Evolutionary conservation across 1,140 invertebrate species (phyloP).

Genomic region (Drosophila seguyi): DNA sequence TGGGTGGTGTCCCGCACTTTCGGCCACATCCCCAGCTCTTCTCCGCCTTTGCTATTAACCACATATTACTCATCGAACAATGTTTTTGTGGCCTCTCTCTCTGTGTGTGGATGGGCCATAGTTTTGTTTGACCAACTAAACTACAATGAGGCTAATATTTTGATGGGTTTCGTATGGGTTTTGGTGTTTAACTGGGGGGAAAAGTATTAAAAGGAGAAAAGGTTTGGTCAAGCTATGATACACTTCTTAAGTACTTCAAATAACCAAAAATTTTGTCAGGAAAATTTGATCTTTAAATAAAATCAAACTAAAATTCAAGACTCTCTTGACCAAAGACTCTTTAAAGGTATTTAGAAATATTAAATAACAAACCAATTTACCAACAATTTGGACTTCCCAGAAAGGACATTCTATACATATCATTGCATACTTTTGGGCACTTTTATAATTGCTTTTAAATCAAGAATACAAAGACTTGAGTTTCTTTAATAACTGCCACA

Average conservation of each 20-base stretch:
- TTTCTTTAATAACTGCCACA: too few relatives aligned
- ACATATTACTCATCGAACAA: constrained; percentile 80
- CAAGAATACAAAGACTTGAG: not conserved
- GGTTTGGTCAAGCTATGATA: not conserved
- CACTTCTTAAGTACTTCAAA: not conserved
- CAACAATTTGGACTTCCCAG: too few relatives aligned
- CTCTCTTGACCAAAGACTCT: too few relatives aligned
- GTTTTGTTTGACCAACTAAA: constrained; percentile 55
- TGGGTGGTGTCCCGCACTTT: constrained; percentile 14
- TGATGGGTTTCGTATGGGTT: constrained; percentile 22
- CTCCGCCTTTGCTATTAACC: constrained; percentile 63
- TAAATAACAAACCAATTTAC: too few relatives aligned
- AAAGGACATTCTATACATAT: not conserved
- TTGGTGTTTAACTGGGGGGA: not conserved
- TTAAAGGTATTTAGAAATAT: too few relatives aligned
- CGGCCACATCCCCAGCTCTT: not conserved
- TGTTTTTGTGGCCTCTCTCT: constrained; percentile 55
- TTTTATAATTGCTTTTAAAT: not conserved
- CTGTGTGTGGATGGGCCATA: constrained; percentile 41
- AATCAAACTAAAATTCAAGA: too few relatives aligned
- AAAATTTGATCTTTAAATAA: not conserved
- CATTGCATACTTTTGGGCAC: not conserved
- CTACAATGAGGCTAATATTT: constrained; percentile 47
- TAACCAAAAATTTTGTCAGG: rapidly evolving
- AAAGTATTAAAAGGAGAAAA: not conserved